phyloP scores from a whole-genome alignment of 1,140 invertebrate species.

The Halotydeus destructor region DNA sequence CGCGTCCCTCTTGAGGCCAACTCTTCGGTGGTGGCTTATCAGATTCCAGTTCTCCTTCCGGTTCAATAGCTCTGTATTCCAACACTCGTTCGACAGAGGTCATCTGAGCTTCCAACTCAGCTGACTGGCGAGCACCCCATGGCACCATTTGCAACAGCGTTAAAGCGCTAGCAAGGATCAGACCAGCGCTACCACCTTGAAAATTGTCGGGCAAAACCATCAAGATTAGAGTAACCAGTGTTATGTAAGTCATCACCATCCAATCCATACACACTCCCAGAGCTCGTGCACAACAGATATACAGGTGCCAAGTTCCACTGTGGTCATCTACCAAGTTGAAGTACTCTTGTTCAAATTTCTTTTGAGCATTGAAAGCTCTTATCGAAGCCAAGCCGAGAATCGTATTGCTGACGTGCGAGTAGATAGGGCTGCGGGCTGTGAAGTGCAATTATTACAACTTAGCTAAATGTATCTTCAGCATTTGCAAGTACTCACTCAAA shows the following conservation, averaged over 20 bases:
- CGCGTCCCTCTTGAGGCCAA: constrained; percentile 45
- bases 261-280: constrained; percentile 61
- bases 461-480: too few species aligned
- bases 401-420: constrained; percentile 28
- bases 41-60: constrained; percentile 32
- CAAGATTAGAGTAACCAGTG: constrained; percentile 20
- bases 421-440: constrained; percentile 23
- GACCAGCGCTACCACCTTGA: constrained; percentile 7
- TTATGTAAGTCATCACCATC: constrained; percentile 44
- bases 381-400: constrained; percentile 29
- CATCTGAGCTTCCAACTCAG: constrained; percentile 60
- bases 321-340: constrained; percentile 22
- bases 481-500: neutral
- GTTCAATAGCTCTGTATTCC: constrained; percentile 46
- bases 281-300: constrained; percentile 48
- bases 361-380: constrained; percentile 24
- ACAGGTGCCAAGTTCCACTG: constrained; percentile 38
- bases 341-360: constrained; percentile 40
- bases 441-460: neutral
- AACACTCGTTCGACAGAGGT: constrained; percentile 58
- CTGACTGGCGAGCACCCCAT: constrained; percentile 53
- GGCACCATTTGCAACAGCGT: constrained; percentile 38
- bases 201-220: constrained; percentile 3
- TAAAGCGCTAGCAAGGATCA: constrained; percentile 3
- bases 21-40: constrained; percentile 33